phyloP scores from a whole-genome alignment of 2,113 vertebrate species.

The Otocyon megalotis region DNA sequence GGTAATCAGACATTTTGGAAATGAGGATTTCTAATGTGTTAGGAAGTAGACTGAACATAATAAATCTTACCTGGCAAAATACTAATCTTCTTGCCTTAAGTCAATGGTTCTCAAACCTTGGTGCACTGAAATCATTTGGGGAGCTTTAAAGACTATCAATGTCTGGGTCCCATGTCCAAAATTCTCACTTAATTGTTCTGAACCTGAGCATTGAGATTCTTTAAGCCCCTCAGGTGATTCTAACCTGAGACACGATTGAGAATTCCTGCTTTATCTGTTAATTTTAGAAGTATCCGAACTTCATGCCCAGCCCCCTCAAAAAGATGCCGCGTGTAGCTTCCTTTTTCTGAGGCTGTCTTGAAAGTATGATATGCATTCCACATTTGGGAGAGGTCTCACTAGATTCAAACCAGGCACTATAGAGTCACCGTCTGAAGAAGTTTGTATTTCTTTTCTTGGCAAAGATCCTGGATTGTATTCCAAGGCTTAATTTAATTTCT shows the following conservation, averaged over 20 bases:
- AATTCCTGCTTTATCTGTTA: slow-evolving; percentile 8
- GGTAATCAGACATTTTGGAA: slow-evolving; percentile 24
- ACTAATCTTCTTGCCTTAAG: not conserved
- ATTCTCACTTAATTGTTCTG: not conserved
- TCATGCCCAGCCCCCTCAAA: not conserved
- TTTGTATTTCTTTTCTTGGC: not conserved
- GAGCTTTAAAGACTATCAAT: not conserved
- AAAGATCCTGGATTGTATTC: not conserved
- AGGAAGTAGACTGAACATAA: slow-evolving; percentile 52
- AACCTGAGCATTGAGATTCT: not conserved
- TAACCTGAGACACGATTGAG: not conserved
- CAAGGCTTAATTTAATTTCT: slow-evolving; percentile 42
- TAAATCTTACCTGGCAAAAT: slow-evolving; percentile 37
- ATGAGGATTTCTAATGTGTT: slow-evolving; percentile 54
- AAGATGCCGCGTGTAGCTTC: not conserved
- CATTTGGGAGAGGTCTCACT: not conserved
- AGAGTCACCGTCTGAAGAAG: not conserved
- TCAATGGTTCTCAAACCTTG: not conserved
- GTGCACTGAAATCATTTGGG: not conserved
- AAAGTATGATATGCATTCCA: not conserved
- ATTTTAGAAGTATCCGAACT: slow-evolving; percentile 25
- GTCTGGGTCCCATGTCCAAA: not conserved
- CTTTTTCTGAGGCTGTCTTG: not conserved
- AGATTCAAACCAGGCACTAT: not conserved
- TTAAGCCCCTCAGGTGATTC: not conserved